Base-by-base conservation (phyloP, 2,888 invertebrate genomes). In the Eristalinus aeneus region DNA sequence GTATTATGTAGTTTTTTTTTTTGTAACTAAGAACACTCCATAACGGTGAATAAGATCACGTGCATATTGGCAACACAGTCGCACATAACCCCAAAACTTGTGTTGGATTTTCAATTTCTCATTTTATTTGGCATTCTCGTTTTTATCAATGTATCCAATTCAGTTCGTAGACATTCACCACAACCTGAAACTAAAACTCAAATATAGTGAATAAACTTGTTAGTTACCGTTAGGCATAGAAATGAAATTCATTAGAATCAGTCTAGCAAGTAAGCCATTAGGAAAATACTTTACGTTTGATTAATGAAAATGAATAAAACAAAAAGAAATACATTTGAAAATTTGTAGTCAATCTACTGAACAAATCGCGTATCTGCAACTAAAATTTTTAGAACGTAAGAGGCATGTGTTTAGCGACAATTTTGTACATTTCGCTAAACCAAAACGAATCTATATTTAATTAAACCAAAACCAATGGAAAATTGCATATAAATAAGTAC, bases 341-440 rank as follows among this genome's bases (percentile, higher is more conserved):
- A 67, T 56, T 27, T 60, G 86, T 86, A 86, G 86, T 54, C 1
- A 77, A 74, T 86, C 86, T 86, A 86, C 86, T 75, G 65, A 78
- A 82, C 31, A 80, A 80, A 68, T 74, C 67, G 86, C 86, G 86
- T 86, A 86, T 75, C 72, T 85, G 72, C 81, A 80, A 81, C 85
- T 85, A 85, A 85, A 85, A 85, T 85, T 75, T 74, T 34, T 86
- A 86, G 81, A 53, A 69, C 2, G 2, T 86, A 86, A 82, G 86
- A 22, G 69, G n/a, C 54, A 67, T 58, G 77, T 58, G 82, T 82
- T 86, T 86, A 86, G 82, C 82, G 81, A 82, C 82, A 58, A 77
- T 77, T 86, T 77, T 86, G 86, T 86, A 86, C 82, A 86, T 86
- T 82, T 86, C 86, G 82, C 86, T 86, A 86, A 82, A 63, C 77